A percentile compares a stretch with the other conserved stretches of the same genome.
These are phyloP conservation scores for Herpetotheres cachinnans DNA, from an alignment of 2,113 vertebrate genomes.

Conservation along the genomic window DNA sequence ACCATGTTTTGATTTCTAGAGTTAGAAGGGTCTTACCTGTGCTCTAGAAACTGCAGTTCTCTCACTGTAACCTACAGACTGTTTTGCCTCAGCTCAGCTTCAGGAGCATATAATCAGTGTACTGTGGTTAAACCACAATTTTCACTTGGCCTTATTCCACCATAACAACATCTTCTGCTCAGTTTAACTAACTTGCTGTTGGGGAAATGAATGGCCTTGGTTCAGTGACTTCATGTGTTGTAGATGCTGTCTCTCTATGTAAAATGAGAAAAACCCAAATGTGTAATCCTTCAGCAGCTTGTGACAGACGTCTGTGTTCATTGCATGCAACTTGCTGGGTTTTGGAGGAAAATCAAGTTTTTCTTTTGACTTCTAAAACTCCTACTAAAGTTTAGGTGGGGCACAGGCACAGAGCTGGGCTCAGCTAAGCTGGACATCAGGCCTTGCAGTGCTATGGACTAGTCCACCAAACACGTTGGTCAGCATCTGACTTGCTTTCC, in stretches of 20 bases:
- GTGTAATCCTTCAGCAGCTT: not conserved
- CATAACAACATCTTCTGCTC: not conserved
- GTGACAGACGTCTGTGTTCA: not conserved
- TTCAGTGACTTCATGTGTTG: not conserved
- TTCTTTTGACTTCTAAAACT: not conserved
- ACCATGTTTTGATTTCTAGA: not conserved
- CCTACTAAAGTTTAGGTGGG: not conserved
- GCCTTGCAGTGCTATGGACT: not conserved
- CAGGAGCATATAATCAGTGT: not conserved
- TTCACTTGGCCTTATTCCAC: not conserved
- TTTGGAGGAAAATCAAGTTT: not conserved
- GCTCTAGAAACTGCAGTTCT: not conserved
- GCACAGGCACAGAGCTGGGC: not conserved
- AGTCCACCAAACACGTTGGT: not conserved
- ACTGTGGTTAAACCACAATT: not conserved
- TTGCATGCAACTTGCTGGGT: not conserved
- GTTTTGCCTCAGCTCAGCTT: not conserved
- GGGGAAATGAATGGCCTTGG: not conserved
- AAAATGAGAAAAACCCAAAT: not conserved
- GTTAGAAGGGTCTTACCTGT: not conserved
- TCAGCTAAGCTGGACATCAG: not conserved
- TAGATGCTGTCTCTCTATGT: not conserved
- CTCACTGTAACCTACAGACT: not conserved
- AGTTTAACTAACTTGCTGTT: not conserved
- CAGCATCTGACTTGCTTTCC: not conserved